Evolutionary conservation across 2,888 invertebrate species (phyloP).

Genomic region (Tricholauxania praeusta): DNA sequence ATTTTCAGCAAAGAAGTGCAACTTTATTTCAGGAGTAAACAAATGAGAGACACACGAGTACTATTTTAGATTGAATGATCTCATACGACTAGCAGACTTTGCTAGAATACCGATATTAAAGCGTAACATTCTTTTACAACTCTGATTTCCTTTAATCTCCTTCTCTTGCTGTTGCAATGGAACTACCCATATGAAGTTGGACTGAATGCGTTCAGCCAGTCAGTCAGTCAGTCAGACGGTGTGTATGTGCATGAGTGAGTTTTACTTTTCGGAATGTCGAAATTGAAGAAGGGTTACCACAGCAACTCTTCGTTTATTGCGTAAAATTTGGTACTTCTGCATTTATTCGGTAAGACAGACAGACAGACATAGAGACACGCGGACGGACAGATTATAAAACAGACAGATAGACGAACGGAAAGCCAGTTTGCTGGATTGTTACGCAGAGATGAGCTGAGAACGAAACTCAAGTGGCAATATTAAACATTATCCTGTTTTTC

Average conservation of each 20-base stretch:
- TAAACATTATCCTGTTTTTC: constrained; percentile 49
- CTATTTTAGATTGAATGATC: no score
- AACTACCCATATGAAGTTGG: background rate
- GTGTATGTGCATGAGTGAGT: constrained; percentile 30
- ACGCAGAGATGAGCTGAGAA: constrained; percentile 2
- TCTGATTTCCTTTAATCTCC: background rate
- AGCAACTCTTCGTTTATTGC: constrained; percentile 35
- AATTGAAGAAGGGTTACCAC: constrained; percentile 26
- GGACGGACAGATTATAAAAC: background rate
- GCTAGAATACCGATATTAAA: no score
- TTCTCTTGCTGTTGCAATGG: constrained; percentile 1
- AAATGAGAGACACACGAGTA: no score
- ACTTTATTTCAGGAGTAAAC: no score
- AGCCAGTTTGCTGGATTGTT: no score
- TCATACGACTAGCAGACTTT: no score
- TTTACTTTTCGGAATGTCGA: constrained; percentile 14
- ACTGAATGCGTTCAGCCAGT: constrained; percentile 4
- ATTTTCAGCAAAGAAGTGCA: no score
- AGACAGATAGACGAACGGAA: constrained; percentile 1
- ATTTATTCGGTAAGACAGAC: constrained; percentile 26
- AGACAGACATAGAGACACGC: no score
- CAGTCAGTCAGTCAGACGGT: background rate
- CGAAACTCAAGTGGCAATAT: constrained; percentile 52
- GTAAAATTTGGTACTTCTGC: constrained; percentile 29
- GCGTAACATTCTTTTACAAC: no score